Conservation (phyloP, 2,888 invertebrate species). For the Ctenicera cuprea region DNA sequence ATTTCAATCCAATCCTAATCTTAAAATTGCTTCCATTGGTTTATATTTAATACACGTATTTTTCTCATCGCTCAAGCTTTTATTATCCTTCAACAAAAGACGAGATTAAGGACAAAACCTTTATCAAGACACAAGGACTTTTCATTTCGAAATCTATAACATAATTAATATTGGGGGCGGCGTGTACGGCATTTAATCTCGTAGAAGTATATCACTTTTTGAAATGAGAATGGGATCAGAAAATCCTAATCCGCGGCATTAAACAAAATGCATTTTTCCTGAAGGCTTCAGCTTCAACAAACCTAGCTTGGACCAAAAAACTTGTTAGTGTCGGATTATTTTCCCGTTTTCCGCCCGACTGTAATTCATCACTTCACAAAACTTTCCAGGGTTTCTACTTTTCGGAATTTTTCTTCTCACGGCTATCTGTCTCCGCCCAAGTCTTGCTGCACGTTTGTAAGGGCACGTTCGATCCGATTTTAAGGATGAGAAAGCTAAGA, state of each 20-base stretch:
- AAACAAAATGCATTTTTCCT: constrained; percentile 37
- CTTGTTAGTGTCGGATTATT: constrained; percentile 51
- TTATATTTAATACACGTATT: no score
- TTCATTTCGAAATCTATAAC: constrained; percentile 19
- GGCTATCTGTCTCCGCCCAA: constrained; percentile 16
- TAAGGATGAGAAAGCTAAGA: background rate
- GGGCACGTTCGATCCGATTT: background rate
- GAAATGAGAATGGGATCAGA: constrained; percentile 18
- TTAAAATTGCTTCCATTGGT: no score
- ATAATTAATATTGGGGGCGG: constrained; percentile 19
- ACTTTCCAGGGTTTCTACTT: constrained; percentile 23
- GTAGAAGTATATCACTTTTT: constrained; percentile 7
- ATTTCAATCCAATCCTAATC: no score
- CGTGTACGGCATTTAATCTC: constrained; percentile 15
- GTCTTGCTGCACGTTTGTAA: constrained; percentile 6
- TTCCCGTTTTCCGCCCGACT: constrained; percentile 41
- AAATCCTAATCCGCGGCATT: constrained; percentile 38
- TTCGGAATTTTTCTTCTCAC: constrained; percentile 29
- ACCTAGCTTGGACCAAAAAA: constrained; percentile 39
- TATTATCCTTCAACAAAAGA: constrained; percentile 1
- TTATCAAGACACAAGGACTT: background rate
- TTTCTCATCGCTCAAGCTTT: no score
- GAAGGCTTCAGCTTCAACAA: constrained; percentile 30
- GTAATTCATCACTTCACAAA: constrained; percentile 49
- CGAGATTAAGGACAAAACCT: background rate